phyloP scores from a whole-genome alignment of 1,140 invertebrate species.

The Stegodyphus mimosarum region DNA sequence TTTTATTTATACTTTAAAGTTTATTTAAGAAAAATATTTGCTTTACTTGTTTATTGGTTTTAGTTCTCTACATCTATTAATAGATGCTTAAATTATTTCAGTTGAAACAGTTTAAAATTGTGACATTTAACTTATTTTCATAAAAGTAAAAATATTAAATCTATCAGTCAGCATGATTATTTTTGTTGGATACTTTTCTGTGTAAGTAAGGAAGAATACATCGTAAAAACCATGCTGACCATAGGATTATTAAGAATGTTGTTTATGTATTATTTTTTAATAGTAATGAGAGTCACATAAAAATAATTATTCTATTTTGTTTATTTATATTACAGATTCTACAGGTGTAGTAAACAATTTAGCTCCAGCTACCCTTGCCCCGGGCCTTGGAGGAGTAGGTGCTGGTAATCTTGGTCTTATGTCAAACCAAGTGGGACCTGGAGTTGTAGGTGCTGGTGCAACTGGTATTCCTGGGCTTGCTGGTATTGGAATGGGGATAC shows the following conservation, averaged over 20 bases:
- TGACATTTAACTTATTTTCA: not conserved
- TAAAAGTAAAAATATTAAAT: not conserved
- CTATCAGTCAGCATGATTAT: too few species aligned
- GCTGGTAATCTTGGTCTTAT: constrained; percentile 12
- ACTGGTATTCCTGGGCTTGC: constrained; percentile 43
- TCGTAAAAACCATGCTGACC: too few species aligned
- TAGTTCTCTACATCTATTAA: not conserved
- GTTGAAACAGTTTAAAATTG: not conserved
- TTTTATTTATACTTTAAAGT: too few species aligned
- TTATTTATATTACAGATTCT: constrained; percentile 25
- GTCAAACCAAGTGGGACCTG: constrained; percentile 16
- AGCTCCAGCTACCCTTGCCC: constrained; percentile 14
- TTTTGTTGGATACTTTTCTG: too few species aligned
- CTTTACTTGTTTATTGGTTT: too few species aligned
- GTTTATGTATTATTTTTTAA: too few species aligned
- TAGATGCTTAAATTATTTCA: not conserved
- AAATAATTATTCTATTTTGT: not conserved
- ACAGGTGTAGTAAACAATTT: constrained; percentile 26
- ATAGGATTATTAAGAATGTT: too few species aligned
- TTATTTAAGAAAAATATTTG: too few species aligned
- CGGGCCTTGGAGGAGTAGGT: constrained; percentile 26
- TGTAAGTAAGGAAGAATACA: too few species aligned
- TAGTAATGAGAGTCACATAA: not conserved
- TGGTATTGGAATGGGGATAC: constrained; percentile 63
- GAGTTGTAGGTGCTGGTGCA: constrained; percentile 16